phyloP scores from a whole-genome alignment of 2,797 vertebrate genomes.

The Florisuga fusca region DNA sequence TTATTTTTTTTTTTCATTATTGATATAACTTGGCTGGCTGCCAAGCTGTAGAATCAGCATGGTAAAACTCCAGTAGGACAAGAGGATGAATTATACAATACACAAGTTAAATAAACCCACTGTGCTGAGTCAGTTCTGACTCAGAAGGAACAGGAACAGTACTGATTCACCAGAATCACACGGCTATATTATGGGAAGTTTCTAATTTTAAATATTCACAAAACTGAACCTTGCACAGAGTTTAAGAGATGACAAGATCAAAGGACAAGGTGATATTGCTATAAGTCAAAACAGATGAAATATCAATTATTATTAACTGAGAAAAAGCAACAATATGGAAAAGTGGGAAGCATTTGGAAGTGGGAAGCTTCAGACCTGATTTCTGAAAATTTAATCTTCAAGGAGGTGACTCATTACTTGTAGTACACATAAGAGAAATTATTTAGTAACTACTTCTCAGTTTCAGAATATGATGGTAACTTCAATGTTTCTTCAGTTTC shows the following conservation, averaged over 20 bases:
- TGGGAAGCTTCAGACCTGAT: neutral
- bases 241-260: neutral
- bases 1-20: too few relatives aligned
- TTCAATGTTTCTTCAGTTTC: neutral
- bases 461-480: neutral
- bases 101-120: neutral
- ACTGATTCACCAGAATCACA: neutral
- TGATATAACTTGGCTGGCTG: neutral
- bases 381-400: neutral
- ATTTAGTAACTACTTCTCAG: neutral
- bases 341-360: neutral
- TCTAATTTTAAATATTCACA: neutral
- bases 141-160: neutral
- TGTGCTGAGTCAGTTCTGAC: slow-evolving; percentile 35
- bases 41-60: neutral
- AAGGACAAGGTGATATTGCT: neutral
- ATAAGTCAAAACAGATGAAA: neutral
- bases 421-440: neutral
- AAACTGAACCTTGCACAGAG: neutral
- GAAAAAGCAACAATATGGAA: neutral
- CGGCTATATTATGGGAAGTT: neutral
- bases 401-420: neutral
- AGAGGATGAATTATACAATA: neutral
- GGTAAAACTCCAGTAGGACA: neutral
- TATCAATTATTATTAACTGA: neutral